A percentile compares a stretch with the other conserved stretches of the same genome.
Evolutionary conservation across 2,113 vertebrate species (phyloP).

Genomic region (Rafetus swinhoei): DNA sequence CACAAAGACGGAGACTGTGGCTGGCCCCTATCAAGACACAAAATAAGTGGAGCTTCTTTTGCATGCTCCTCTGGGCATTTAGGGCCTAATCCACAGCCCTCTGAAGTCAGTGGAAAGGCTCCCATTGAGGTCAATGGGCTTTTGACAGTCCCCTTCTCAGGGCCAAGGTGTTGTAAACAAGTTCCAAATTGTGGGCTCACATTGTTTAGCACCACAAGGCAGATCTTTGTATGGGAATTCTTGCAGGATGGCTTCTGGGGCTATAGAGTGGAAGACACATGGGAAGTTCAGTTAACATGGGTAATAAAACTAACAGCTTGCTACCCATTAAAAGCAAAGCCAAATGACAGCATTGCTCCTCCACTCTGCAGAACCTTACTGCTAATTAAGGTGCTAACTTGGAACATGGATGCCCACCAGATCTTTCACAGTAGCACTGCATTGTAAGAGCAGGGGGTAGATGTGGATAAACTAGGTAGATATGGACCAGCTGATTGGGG

Average conservation of each 20-base stretch:
- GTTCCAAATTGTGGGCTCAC: neutral
- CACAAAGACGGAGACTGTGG: too few species aligned
- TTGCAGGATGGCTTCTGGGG: neutral
- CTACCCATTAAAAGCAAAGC: neutral
- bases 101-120: neutral
- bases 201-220: neutral
- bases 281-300: neutral
- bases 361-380: neutral
- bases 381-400: neutral
- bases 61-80: neutral
- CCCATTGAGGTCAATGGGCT: neutral
- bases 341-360: neutral
- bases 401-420: neutral
- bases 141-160: neutral
- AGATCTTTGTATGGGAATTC: neutral
- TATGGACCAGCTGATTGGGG: neutral
- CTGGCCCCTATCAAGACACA: too few species aligned
- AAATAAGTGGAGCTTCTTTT: too few species aligned
- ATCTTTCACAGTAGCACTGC: neutral
- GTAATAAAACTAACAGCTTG: neutral
- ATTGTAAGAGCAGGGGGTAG: neutral
- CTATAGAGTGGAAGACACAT: accelerated
- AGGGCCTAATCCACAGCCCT: neutral
- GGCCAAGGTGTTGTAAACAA: neutral
- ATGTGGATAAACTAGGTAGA: neutral